Evolutionary conservation across 2,113 vertebrate genomes (phyloP).

Genomic region (Halcyon malimbica): DNA sequence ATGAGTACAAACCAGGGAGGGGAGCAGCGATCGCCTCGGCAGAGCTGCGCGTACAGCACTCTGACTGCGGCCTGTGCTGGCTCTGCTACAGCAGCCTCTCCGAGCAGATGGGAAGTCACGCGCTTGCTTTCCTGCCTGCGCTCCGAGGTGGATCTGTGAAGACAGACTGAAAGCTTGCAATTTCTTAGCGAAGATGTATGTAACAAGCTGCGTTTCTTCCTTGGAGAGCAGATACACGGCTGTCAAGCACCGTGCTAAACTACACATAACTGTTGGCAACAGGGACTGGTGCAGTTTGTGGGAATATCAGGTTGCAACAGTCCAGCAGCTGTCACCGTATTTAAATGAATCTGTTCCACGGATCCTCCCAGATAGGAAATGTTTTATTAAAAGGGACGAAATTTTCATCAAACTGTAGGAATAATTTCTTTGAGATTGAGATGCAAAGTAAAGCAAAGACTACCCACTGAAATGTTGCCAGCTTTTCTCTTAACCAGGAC

Average conservation of each 20-base stretch:
- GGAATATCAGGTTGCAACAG: background rate
- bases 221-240: background rate
- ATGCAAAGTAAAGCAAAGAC: background rate
- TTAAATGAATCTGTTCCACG: background rate
- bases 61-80: background rate
- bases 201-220: background rate
- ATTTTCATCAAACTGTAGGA: background rate
- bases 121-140: background rate
- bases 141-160: background rate
- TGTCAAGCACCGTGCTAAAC: background rate
- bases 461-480: background rate
- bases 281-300: background rate
- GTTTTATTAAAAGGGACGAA: background rate
- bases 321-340: background rate
- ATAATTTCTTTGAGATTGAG: background rate
- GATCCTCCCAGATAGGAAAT: background rate
- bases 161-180: background rate
- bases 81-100: background rate
- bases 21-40: rapidly evolving
- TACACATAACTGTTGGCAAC: background rate
- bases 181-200: background rate
- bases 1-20: background rate
- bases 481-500: background rate
- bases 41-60: background rate
- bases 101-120: background rate